Evolutionary conservation across 2,888 invertebrate genomes (phyloP).

Genomic region (Pristionchus entomophagus): DNA sequence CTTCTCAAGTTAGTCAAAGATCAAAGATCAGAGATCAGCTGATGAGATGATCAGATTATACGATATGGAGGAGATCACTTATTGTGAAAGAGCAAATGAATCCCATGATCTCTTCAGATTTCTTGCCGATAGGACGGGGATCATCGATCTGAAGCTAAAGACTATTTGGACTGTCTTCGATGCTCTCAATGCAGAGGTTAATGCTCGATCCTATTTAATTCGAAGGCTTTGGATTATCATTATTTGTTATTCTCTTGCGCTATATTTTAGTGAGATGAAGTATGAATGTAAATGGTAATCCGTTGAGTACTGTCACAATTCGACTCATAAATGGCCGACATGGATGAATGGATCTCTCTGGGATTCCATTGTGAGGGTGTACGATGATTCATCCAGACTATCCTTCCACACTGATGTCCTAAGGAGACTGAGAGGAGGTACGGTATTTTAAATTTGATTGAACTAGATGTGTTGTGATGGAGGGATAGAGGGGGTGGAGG

Average conservation of each 20-base stretch:
- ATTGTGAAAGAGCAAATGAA: neutral
- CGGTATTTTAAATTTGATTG: neutral
- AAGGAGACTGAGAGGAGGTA: slow-evolving; percentile 69
- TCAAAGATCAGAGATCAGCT: no score
- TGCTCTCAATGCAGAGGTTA: slow-evolving; percentile 67
- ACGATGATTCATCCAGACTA: slow-evolving; percentile 63
- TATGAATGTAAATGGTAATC: no score
- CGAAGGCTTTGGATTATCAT: no score
- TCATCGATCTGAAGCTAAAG: slow-evolving; percentile 57
- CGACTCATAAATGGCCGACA: slow-evolving; percentile 62
- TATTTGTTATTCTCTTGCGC: no score
- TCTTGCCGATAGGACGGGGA: slow-evolving; percentile 63
- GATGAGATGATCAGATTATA: no score
- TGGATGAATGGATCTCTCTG: slow-evolving; percentile 71
- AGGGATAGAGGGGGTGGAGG: no score
- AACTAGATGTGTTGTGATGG: no score
- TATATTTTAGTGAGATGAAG: no score
- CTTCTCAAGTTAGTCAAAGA: slow-evolving; percentile 52
- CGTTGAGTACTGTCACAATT: slow-evolving; percentile 62
- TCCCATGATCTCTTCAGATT: slow-evolving; percentile 27
- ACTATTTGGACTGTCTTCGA: slow-evolving; percentile 70
- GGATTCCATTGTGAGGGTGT: slow-evolving; percentile 59
- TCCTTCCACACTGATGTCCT: slow-evolving; percentile 64
- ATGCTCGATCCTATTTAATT: no score
- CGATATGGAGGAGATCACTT: no score